These are phyloP conservation scores for Hypsibius dujardini DNA, from an alignment of 1,140 invertebrate species.

Conservation along the genomic window DNA sequence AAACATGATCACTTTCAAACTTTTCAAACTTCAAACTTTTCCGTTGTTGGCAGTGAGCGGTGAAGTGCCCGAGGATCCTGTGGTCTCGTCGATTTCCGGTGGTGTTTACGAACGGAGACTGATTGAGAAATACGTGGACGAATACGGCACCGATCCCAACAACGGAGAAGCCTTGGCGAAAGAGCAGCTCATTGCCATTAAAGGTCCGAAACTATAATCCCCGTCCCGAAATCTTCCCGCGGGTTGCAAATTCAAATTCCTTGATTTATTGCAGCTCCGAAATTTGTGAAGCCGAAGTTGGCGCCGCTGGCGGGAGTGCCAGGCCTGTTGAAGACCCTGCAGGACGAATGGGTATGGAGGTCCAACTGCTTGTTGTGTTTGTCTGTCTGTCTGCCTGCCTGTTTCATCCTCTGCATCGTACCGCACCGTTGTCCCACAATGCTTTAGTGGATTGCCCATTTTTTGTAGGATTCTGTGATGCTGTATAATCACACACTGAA, in stretches of 20 bases:
- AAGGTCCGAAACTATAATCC: constrained; percentile 50
- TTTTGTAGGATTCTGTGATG: constrained; percentile 74
- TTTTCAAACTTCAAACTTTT: background rate
- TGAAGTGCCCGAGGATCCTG: constrained; percentile 85
- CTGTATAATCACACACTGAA: constrained; percentile 83
- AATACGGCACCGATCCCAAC: constrained; percentile 92
- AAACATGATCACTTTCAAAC: too few species aligned
- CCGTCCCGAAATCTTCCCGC: background rate
- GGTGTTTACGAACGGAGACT: constrained; percentile 83
- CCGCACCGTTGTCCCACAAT: too few species aligned
- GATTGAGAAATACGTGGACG: constrained; percentile 85
- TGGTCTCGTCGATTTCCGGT: constrained; percentile 84
- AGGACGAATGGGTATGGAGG: constrained; percentile 17
- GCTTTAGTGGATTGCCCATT: constrained; percentile 7
- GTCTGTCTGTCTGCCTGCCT: too few species aligned
- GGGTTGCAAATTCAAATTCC: background rate
- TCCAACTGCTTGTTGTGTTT: too few species aligned
- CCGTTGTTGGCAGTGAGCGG: constrained; percentile 61
- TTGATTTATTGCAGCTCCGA: background rate
- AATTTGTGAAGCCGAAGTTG: constrained; percentile 19
- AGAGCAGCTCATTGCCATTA: constrained; percentile 80
- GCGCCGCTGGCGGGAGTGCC: background rate
- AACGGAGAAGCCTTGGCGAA: constrained; percentile 68
- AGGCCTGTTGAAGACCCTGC: constrained; percentile 16
- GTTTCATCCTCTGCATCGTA: constrained; percentile 16